Percentiles rank a stretch among this genome's conserved stretches.
Evolutionary conservation across 2,888 invertebrate species (phyloP).

Genomic region (Mantis religiosa): DNA sequence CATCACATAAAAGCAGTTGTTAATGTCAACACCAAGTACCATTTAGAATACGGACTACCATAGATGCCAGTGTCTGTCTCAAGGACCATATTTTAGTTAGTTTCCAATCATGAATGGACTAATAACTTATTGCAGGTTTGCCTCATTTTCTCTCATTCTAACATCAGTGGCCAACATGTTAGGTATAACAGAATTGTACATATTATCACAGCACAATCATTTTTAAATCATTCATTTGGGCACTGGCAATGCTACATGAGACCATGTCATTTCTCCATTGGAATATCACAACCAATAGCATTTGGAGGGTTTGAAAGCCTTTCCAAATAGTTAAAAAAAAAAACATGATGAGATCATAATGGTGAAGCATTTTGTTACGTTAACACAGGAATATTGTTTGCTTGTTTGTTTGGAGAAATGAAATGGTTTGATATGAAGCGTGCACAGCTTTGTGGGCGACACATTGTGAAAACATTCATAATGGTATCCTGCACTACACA

Average conservation of each 20-base stretch:
- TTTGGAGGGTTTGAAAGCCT: neutral
- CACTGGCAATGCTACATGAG: conserved; percentile 20
- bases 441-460: neutral
- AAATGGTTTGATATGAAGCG: neutral
- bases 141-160: conserved; percentile 9
- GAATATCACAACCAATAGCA: conserved; percentile 23
- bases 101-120: neutral
- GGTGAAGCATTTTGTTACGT: neutral
- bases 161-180: conserved; percentile 29
- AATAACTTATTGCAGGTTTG: neutral
- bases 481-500: conserved; percentile 31
- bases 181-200: conserved; percentile 31
- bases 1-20: neutral
- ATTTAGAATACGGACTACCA: conserved; percentile 6
- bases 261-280: conserved; percentile 24
- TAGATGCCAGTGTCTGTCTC: neutral
- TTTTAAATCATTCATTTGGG: conserved; percentile 19
- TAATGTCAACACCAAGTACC: neutral
- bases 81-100: neutral
- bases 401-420: neutral
- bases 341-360: neutral
- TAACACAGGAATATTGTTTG: neutral
- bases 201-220: conserved; percentile 33
- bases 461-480: conserved; percentile 25
- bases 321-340: neutral